Conservation (phyloP, 2,797 vertebrate species). For the Girardinus metallicus region DNA sequence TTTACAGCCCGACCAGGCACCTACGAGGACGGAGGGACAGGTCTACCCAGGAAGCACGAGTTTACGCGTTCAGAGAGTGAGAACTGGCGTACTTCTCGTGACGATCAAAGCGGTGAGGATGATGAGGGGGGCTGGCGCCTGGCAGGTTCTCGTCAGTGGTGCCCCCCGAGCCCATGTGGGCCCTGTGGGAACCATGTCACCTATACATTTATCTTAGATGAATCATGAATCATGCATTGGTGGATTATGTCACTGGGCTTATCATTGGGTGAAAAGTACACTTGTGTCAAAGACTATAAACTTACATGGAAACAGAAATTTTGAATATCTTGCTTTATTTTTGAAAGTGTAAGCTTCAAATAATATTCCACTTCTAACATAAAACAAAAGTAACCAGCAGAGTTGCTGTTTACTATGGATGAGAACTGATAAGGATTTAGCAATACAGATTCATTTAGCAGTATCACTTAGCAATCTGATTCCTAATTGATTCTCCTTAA, state of each 20-base stretch:
- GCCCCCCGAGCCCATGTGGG: conserved; percentile 92
- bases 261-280: background rate
- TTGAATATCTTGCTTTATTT: too few relatives aligned
- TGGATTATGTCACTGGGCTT: background rate
- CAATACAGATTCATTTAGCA: too few relatives aligned
- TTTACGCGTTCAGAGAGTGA: conserved; percentile 97
- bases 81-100: conserved; percentile 94
- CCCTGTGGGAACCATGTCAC: conserved; percentile 34
- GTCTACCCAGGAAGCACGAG: conserved; percentile 90
- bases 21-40: conserved; percentile 89
- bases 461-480: too few relatives aligned
- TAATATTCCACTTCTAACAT: too few relatives aligned
- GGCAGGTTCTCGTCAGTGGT: conserved; percentile 89
- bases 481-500: too few relatives aligned
- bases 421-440: too few relatives aligned
- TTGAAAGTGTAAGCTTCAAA: too few relatives aligned
- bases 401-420: too few relatives aligned
- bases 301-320: background rate
- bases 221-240: conserved; percentile 36
- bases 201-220: conserved; percentile 27
- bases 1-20: conserved; percentile 89
- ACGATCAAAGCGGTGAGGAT: conserved; percentile 95
- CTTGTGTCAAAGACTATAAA: background rate
- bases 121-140: conserved; percentile 92
- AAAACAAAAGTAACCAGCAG: too few relatives aligned